Evolutionary conservation across 1,140 invertebrate species (phyloP).

Genomic region (Aleiodes sp.): DNA sequence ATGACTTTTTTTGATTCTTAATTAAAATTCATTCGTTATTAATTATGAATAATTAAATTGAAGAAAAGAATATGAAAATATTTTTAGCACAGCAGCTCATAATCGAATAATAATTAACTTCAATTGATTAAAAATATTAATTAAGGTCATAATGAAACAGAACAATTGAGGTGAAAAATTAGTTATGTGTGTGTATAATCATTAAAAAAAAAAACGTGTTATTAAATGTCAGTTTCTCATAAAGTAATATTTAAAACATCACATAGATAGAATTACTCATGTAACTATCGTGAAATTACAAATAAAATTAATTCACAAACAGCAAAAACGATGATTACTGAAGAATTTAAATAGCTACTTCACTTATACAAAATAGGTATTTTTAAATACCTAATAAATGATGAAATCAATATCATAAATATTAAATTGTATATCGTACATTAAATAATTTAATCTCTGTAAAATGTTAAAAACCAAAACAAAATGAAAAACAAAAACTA

Average conservation of each 20-base stretch:
- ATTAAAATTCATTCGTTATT: too few relatives aligned
- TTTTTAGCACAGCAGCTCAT: not conserved
- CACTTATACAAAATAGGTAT: not conserved
- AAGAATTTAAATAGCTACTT: not conserved
- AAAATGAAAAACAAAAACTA: not conserved
- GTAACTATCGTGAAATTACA: not conserved
- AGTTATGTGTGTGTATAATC: constrained; percentile 1
- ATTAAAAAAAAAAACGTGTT: not conserved
- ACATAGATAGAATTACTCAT: not conserved
- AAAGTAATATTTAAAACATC: constrained; percentile 2
- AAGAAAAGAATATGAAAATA: constrained; percentile 8
- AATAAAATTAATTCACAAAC: not conserved
- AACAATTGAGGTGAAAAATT: not conserved
- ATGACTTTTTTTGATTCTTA: too few relatives aligned
- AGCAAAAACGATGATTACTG: not conserved
- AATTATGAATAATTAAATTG: too few relatives aligned
- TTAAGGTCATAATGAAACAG: not conserved
- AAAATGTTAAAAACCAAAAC: not conserved
- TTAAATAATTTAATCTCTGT: not conserved
- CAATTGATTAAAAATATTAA: not conserved
- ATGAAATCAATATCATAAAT: not conserved
- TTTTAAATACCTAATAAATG: not conserved
- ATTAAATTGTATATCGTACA: not conserved
- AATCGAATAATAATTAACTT: not conserved
- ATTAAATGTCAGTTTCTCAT: not conserved